phyloP scores from a whole-genome alignment of 2,797 vertebrate genomes.

The Chaetophractus vellerosus region DNA sequence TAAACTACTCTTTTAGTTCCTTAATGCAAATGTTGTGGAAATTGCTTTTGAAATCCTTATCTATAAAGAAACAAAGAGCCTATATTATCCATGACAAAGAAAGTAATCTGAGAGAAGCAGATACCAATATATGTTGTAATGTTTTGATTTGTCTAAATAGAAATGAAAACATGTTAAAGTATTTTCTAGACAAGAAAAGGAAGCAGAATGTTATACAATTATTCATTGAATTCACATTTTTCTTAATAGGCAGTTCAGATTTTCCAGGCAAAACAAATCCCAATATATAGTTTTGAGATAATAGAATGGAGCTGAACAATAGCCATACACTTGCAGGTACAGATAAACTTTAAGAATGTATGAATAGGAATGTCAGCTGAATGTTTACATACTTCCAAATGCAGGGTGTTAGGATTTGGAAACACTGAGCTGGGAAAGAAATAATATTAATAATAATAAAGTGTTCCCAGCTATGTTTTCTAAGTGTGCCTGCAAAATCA shows the following conservation, averaged over 20 bases:
- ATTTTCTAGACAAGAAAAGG: conserved; percentile 29
- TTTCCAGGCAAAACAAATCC: conserved; percentile 60
- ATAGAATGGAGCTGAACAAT: not conserved
- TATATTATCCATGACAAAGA: conserved; percentile 45
- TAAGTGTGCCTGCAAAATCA: not conserved
- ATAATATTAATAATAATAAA: no score
- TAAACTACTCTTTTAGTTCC: conserved; percentile 53
- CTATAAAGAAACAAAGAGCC: conserved; percentile 48
- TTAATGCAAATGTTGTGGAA: conserved; percentile 39
- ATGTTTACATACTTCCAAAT: not conserved
- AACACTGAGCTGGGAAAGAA: not conserved
- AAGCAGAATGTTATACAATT: not conserved
- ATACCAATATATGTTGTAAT: conserved; percentile 7
- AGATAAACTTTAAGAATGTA: not conserved
- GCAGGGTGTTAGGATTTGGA: not conserved
- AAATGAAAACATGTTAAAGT: conserved; percentile 57
- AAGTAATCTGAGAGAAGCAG: conserved; percentile 68
- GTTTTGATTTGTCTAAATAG: conserved; percentile 25
- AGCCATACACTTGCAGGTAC: not conserved
- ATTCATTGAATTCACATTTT: conserved; percentile 56
- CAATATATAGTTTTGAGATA: not conserved
- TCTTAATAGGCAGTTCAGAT: conserved; percentile 48
- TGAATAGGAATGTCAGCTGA: not conserved
- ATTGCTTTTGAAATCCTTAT: conserved; percentile 55
- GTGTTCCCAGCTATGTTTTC: not conserved